Conservation (phyloP, 2,797 vertebrate species). For the Lagothrix lagotricha region DNA sequence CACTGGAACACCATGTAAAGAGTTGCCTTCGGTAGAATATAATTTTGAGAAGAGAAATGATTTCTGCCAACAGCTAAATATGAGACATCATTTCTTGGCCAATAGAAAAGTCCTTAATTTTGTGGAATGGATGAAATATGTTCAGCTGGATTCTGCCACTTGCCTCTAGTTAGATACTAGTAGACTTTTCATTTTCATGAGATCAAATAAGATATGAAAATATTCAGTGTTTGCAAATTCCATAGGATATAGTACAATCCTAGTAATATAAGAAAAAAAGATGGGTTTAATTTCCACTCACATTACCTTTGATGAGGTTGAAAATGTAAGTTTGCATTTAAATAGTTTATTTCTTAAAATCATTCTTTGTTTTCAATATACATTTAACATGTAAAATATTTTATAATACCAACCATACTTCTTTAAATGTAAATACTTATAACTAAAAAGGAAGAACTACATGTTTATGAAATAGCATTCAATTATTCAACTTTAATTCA, state of each 20-base stretch:
- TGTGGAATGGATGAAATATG: background rate
- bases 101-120: slow-evolving; percentile 27
- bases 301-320: slow-evolving; percentile 8
- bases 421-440: background rate
- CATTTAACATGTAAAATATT: slow-evolving; percentile 13
- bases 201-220: slow-evolving; percentile 64
- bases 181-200: slow-evolving; percentile 47
- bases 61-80: background rate
- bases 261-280: slow-evolving; percentile 69
- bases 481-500: slow-evolving; percentile 6
- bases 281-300: slow-evolving; percentile 39
- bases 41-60: background rate
- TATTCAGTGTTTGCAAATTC: slow-evolving; percentile 45
- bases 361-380: background rate
- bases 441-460: background rate
- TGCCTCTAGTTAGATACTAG: slow-evolving; percentile 27
- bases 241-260: slow-evolving; percentile 36
- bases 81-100: background rate
- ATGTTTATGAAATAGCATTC: background rate
- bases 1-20: background rate
- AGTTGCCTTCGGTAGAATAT: background rate
- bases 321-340: slow-evolving; percentile 48
- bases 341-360: slow-evolving; percentile 40
- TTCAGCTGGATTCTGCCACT: slow-evolving; percentile 39
- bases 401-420: background rate